Conservation (phyloP, 2,888 invertebrate species). For the Sarcophaga rosellei region DNA sequence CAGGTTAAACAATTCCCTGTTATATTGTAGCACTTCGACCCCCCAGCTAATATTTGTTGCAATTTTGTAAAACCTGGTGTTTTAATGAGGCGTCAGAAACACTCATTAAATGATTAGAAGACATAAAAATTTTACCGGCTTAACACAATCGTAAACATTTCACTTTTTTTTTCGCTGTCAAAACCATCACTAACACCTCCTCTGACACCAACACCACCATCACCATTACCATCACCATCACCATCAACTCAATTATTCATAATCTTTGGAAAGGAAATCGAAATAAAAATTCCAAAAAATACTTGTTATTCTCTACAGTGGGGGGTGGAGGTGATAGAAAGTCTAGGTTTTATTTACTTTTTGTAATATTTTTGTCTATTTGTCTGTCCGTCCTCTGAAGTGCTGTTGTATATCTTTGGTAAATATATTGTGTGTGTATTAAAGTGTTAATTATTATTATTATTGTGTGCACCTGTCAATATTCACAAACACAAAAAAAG, state of each 20-base stretch:
- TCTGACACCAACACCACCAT: neutral
- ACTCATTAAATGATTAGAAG: slow-evolving; percentile 55
- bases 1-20: slow-evolving; percentile 4
- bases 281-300: neutral
- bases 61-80: neutral
- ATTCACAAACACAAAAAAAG: slow-evolving; percentile 18
- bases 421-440: neutral
- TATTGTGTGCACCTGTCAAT: slow-evolving; percentile 54
- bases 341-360: neutral
- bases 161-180: too few species aligned
- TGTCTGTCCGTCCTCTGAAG: neutral
- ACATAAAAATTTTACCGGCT: slow-evolving; percentile 43
- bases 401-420: too few species aligned
- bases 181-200: too few species aligned
- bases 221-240: neutral
- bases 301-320: too few species aligned
- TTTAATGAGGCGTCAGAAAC: slow-evolving; percentile 22
- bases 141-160: too few species aligned
- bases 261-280: neutral
- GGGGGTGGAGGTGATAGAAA: too few species aligned
- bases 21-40: slow-evolving; percentile 25
- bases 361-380: neutral
- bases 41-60: neutral
- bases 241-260: slow-evolving; percentile 7
- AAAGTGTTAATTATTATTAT: slow-evolving; percentile 57